These are phyloP conservation scores for Andrena bicolor DNA, from an alignment of 2,888 invertebrate genomes.

Conservation along the genomic window DNA sequence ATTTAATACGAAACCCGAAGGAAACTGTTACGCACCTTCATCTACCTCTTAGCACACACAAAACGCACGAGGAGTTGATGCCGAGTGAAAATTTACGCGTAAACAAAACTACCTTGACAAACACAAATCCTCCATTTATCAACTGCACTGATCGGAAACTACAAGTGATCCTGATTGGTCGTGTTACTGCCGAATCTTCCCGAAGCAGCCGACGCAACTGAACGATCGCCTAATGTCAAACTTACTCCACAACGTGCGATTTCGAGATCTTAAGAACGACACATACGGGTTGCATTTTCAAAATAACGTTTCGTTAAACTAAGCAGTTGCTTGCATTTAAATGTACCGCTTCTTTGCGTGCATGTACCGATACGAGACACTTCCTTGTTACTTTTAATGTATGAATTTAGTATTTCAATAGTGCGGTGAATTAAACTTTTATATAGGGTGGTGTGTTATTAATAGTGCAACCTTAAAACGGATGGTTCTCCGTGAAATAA, in stretches of 20 bases:
- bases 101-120: conserved; percentile 90
- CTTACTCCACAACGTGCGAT: not conserved
- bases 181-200: conserved; percentile 68
- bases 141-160: conserved; percentile 86
- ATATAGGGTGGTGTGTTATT: too few relatives aligned
- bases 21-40: conserved; percentile 86
- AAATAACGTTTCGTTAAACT: too few relatives aligned
- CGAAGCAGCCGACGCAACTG: conserved; percentile 68
- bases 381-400: too few relatives aligned
- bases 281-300: too few relatives aligned
- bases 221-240: conserved; percentile 33
- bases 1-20: conserved; percentile 41
- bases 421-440: too few relatives aligned
- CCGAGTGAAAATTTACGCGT: conserved; percentile 86
- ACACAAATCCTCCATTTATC: conserved; percentile 90
- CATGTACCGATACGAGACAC: too few relatives aligned
- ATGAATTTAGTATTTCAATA: too few relatives aligned
- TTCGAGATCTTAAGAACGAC: not conserved
- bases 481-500: too few relatives aligned
- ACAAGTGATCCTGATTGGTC: conserved; percentile 75
- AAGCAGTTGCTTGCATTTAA: too few relatives aligned
- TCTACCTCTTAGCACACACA: conserved; percentile 87
- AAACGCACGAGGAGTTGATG: conserved; percentile 80
- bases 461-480: too few relatives aligned
- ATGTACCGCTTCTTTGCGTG: too few relatives aligned